A percentile compares a stretch with the other conserved stretches of the same genome.
phyloP scores from a whole-genome alignment of 2,113 vertebrate genomes.

The Dasyurus viverrinus region DNA sequence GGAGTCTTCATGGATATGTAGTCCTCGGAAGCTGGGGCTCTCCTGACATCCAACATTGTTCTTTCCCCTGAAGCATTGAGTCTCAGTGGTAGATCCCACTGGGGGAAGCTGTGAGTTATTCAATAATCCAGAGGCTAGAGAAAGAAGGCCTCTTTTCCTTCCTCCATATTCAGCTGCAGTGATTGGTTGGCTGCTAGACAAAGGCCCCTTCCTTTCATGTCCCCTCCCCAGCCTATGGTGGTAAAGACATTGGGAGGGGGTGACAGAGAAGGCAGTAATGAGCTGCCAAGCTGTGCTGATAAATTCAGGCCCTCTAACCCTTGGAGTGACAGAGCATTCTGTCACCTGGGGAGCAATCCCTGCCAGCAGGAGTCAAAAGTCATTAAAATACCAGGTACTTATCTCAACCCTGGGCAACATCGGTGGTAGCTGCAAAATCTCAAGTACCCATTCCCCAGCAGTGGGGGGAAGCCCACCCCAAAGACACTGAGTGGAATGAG shows the following conservation, averaged over 20 bases:
- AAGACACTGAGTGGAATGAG: neutral
- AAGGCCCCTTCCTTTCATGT: neutral
- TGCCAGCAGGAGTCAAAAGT: neutral
- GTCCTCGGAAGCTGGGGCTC: neutral
- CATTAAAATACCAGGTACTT: neutral
- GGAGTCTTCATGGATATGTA: neutral
- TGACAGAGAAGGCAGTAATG: neutral
- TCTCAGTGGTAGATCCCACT: neutral
- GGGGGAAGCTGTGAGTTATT: neutral
- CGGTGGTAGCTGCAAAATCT: neutral
- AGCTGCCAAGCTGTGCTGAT: neutral
- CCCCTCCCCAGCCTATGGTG: neutral
- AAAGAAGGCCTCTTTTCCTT: neutral
- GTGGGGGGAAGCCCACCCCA: neutral
- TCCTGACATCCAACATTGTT: neutral
- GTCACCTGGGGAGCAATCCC: neutral
- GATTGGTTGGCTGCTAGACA: no score
- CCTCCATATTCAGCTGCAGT: neutral
- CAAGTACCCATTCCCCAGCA: neutral
- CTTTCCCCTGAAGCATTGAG: neutral
- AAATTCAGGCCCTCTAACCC: neutral
- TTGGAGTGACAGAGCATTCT: neutral
- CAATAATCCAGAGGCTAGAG: neutral
- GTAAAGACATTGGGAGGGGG: no score
- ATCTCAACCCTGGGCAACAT: neutral